Evolutionary conservation across 2,113 vertebrate genomes (phyloP), one percentile per base, ranked within the genome.

Genomic region (Elaphurus davidianus): DNA sequence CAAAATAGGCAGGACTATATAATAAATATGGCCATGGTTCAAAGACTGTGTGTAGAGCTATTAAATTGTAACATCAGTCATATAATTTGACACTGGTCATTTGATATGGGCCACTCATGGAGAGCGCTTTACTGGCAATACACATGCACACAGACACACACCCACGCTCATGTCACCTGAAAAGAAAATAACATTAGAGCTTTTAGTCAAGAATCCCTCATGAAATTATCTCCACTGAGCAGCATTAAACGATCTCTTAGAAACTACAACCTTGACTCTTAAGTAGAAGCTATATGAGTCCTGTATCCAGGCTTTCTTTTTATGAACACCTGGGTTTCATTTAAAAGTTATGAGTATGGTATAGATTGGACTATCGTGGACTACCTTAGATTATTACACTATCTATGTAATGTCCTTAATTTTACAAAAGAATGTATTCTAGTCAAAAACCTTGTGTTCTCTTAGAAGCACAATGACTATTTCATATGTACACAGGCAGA

Each of bases 11-110:
- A 93, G 21, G 71, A 36, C 17, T 97, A 10, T 93, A 45, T 88
- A 87, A 90, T 90, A 98, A 98, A 98, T 97, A 96, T 79, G 97
- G 74, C n/a, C 25, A 50, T 36, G 79, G 97, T 90, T 88, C 79
- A 81, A 90, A 96, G 95, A n/a, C 62, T 94, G 8, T 47, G 55
- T 90, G 78, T 93, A 96, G 74, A 96, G 43, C 47, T 94, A 84
- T 94, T 28, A 97, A 64, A 91, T 33, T 81, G 79, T 79, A 79
- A 60, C 55, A 85, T 97, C 78, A 94, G 64, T 98, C 52, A 91
- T 88, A 95, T 78, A 16, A 14, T 91, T 64, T 97, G 50, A 52
- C 86, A 93, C 5, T 96, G 88, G 17, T 90, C 43, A 90, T 96
- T 59, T 98, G 12, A 55, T 91, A 52, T 10, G 5, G 28, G 64